Evolutionary conservation across 2,888 invertebrate genomes (phyloP), one percentile per base, ranked within the genome.

Genomic region (Lissocephala sabroskyi): DNA sequence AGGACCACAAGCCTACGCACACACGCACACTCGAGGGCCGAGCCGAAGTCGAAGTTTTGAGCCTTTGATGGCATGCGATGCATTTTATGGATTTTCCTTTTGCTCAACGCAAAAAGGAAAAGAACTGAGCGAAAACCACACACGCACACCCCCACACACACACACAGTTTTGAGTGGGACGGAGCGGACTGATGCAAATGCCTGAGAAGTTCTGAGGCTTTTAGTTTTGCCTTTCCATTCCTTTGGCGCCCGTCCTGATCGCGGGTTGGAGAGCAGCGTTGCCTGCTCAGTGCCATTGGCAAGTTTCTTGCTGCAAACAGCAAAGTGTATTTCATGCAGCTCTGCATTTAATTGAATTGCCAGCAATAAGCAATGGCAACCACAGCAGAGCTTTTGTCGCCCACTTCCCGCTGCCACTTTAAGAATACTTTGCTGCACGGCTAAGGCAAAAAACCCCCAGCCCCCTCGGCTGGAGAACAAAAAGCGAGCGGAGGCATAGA

Each of bases 321-420:
- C 49, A 65, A 54, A 70, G 53, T 62, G 70, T 65, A 59, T 67
- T 67, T 74, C 66, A 67, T 67, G 75, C 59, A 70, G 75, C 75
- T 74, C 66, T 67, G 66, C 70, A 53, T 74, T 74, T 67, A 67
- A 67, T 67, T 70, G 75, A 67, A 74, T 61, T 56, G 70, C 63
- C 52, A 55, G 54, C 45, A 61, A 53, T 45, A 56, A 41, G 57
- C 62, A 49, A 28, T 43, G 44, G 42, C 47, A 43, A 29, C 35
- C 35, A 35, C 57, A n/a, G n/a, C n/a, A 56, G 45, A 45, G 51
- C 42, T 41, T 52, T 45, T 37, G 37, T 42, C 49, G 40, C 39
- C 43, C 26, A 19, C 13, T 14, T 51, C 29, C n/a, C 13, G n/a
- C 30, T 11, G 6, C 23, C 35, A 41, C 45, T 61, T 41, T 53